Evolutionary conservation across 2,888 invertebrate species (phyloP), one percentile per base, ranked within the genome.

Genomic region (Drosophila anomalata): DNA sequence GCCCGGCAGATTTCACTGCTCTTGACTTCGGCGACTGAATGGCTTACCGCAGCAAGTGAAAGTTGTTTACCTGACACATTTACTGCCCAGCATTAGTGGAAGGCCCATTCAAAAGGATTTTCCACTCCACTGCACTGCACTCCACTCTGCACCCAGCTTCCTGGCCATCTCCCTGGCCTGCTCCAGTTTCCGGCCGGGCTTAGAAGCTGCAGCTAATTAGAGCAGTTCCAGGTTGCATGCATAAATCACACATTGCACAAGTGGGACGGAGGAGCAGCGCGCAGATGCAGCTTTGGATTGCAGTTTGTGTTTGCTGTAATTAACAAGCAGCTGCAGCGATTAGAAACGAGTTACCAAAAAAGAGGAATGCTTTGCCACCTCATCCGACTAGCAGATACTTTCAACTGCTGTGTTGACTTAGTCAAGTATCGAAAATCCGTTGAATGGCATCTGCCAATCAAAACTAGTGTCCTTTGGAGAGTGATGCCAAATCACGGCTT

Each of bases 61-160:
- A 89, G 89, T 89, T 89, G 89, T 83, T 83, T 89, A 76, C 82
- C 85, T 88, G 82, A 88, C 82, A 82, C 81, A 82, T 88, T 88
- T 88, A 61, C 42, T 42, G 44, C 29, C 69, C 29, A 22, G 62
- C 46, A 47, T 42, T 2, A 48, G 29, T n/a, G 20, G 66, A 65
- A 46, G 44, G 31, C 48, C 20, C 50, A 62, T 68, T 48, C 84
- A 84, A 79, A 79, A 75, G 71, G 84, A 87, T 71, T 46, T 42
- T 46, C 44, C 53, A 20, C 68, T 17, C 44, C 48, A 33, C 42
- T 44, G 39, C 17, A 17, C 1, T 17, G 22, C 66, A 33, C 66
- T 50, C 62, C 24, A 44, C 47, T 9, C 7, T 9, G 14, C 9
- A n/a, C 36, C 22, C 46, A 39, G 46, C 39, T 76, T 61, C 72